Evolutionary conservation across 2,797 vertebrate species (phyloP).

Genomic region (Alouatta caraya): DNA sequence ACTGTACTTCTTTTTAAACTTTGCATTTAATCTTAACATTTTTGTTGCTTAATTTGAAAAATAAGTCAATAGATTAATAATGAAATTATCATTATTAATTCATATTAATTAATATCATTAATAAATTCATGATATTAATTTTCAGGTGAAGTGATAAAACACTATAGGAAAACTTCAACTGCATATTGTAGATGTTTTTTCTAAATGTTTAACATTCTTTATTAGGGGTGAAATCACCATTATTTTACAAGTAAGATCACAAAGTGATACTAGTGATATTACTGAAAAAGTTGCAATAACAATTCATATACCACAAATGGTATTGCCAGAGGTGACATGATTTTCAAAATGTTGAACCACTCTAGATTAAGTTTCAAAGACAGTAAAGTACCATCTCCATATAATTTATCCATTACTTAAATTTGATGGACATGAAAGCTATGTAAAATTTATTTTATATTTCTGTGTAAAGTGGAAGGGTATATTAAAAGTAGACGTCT

Average conservation of each 20-base stretch:
- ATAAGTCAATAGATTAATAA: not conserved
- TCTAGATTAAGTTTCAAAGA: not conserved
- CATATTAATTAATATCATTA: too few species aligned
- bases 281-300: not conserved
- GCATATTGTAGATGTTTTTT: not conserved
- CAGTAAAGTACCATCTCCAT: not conserved
- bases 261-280: not conserved
- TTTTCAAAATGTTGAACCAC: not conserved
- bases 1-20: not conserved
- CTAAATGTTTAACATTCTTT: not conserved
- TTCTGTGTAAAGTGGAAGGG: not conserved
- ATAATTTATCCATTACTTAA: not conserved
- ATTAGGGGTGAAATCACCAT: not conserved
- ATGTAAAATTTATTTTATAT: not conserved
- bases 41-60: not conserved
- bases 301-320: not conserved
- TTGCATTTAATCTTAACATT: not conserved
- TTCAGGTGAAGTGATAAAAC: not conserved
- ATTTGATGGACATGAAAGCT: not conserved
- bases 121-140: not conserved
- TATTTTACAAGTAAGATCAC: not conserved
- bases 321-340: not conserved
- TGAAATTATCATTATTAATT: too few species aligned
- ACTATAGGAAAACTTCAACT: not conserved
- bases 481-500: not conserved